These are phyloP conservation scores for Drosophila setosimentum DNA, from an alignment of 2,888 invertebrate species.

Conservation along the genomic window DNA sequence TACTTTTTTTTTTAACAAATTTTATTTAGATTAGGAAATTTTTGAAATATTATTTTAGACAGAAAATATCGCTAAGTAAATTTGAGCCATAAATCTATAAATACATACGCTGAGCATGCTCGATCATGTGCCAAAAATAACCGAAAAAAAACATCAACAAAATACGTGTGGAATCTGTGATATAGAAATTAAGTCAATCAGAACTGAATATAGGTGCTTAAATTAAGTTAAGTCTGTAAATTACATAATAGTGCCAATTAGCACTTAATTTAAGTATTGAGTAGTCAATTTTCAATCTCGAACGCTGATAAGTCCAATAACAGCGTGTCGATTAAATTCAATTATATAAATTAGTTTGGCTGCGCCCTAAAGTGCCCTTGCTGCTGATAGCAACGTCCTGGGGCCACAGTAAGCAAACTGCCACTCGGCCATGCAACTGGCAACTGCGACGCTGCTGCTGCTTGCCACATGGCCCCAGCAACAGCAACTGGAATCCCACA, in stretches of 20 bases:
- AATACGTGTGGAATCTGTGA: background rate
- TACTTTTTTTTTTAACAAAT: background rate
- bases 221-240: slow-evolving; percentile 1
- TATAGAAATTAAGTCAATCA: background rate
- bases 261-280: slow-evolving; percentile 9
- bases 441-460: slow-evolving; percentile 25
- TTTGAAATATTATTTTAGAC: background rate
- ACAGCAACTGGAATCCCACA: slow-evolving; percentile 21
- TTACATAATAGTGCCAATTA: slow-evolving; percentile 15
- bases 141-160: no score
- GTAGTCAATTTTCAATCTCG: slow-evolving; percentile 27
- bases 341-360: slow-evolving; percentile 51
- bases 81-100: slow-evolving; percentile 10
- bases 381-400: background rate
- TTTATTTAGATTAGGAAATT: background rate
- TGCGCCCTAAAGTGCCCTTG: slow-evolving; percentile 33
- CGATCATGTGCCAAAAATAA: slow-evolving; percentile 9
- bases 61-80: background rate
- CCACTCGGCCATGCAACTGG: slow-evolving; percentile 36
- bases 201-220: background rate
- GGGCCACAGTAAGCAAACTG: slow-evolving; percentile 20
- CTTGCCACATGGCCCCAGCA: slow-evolving; percentile 7
- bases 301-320: slow-evolving; percentile 47
- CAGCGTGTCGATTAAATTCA: slow-evolving; percentile 41
- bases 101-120: background rate